A percentile compares a stretch with the other conserved stretches of the same genome.
These are phyloP conservation scores for Coregonus clupeaformis DNA, from an alignment of 2,113 vertebrate species.

Conservation along the genomic window DNA sequence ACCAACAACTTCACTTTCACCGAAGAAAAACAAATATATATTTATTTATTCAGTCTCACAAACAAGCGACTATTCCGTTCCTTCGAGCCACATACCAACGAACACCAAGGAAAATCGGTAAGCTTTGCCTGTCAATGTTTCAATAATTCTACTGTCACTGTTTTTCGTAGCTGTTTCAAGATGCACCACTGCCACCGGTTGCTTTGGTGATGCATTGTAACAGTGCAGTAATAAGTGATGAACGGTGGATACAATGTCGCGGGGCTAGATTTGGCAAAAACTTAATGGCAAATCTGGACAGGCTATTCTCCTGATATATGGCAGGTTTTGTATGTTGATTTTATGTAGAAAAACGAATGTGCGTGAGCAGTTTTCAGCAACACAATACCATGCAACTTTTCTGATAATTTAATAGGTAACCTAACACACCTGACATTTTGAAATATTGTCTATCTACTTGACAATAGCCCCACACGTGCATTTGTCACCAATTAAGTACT, in stretches of 20 bases:
- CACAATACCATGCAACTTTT: too few species aligned
- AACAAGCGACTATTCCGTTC: neutral
- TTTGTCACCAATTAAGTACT: too few species aligned
- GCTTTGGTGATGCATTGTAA: neutral
- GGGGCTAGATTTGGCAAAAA: neutral
- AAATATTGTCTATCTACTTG: neutral
- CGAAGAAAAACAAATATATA: slow-evolving; percentile 5
- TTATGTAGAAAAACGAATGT: neutral
- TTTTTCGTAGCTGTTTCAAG: neutral
- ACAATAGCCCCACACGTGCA: neutral
- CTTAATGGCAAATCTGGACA: neutral
- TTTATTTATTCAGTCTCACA: neutral
- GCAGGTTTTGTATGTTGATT: neutral
- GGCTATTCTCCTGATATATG: neutral
- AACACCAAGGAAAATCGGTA: neutral
- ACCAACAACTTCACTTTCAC: slow-evolving; percentile 23
- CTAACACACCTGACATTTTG: neutral
- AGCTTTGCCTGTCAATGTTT: neutral
- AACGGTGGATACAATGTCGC: neutral
- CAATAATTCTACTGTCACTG: neutral
- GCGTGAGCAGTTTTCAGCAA: neutral
- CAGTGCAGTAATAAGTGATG: neutral
- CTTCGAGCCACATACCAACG: neutral
- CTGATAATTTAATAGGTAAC: too few species aligned
- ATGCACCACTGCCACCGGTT: neutral